Evolutionary conservation across 2,113 vertebrate genomes (phyloP).

Genomic region (Dermatemys mawii): DNA sequence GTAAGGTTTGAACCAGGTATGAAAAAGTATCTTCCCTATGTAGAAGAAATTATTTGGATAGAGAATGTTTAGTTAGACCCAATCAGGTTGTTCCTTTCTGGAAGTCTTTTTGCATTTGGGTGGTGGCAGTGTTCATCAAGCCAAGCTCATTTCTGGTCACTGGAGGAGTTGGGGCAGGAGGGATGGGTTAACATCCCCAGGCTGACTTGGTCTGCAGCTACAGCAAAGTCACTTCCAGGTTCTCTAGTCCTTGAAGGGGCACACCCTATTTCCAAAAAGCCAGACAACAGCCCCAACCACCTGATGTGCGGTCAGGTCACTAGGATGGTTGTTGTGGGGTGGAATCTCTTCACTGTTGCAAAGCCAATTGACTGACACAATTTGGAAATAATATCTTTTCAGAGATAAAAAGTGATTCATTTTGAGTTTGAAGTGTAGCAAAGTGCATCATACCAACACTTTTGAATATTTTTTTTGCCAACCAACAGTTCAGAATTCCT

Average conservation of each 20-base stretch:
- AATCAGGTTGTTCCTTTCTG: too few species aligned
- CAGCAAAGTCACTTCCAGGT: too few species aligned
- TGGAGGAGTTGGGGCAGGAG: too few species aligned
- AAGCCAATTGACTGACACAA: background rate
- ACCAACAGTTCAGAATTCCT: background rate
- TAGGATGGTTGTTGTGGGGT: background rate
- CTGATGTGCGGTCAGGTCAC: background rate
- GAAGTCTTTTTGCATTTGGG: too few species aligned
- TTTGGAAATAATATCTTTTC: conserved; percentile 7
- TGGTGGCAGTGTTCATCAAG: too few species aligned
- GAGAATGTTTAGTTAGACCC: too few species aligned
- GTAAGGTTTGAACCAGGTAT: too few species aligned
- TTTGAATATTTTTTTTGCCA: background rate
- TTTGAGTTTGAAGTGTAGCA: background rate
- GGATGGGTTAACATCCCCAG: too few species aligned
- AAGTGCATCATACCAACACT: background rate
- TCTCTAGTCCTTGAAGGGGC: background rate
- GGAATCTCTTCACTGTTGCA: background rate
- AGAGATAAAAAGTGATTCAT: conserved; percentile 20
- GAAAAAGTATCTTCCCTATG: too few species aligned
- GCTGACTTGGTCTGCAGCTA: too few species aligned
- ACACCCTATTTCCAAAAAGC: background rate
- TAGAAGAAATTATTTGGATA: too few species aligned
- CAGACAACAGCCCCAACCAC: background rate
- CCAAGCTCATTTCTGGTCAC: too few species aligned